Evolutionary conservation across 2,113 vertebrate species (phyloP).

Genomic region (Rhinoderma darwinii): DNA sequence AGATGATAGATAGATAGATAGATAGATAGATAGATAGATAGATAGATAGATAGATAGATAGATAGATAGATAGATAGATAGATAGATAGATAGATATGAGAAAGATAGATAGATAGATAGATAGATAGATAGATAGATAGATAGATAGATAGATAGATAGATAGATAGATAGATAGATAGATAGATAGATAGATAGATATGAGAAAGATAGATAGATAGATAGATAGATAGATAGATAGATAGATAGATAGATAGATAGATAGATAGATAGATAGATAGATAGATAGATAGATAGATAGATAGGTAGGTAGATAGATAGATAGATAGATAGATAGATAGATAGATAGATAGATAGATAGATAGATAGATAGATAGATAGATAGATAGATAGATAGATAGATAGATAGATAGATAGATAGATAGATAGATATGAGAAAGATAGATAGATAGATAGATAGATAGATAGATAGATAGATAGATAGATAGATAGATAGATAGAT

Average conservation of each 20-base stretch:
- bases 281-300: slow-evolving; percentile 12
- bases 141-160: slow-evolving; percentile 8
- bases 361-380: not conserved
- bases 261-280: slow-evolving; percentile 22
- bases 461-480: not conserved
- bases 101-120: too few relatives aligned
- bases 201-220: slow-evolving; percentile 1
- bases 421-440: not conserved
- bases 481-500: slow-evolving; percentile 1
- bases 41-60: too few relatives aligned
- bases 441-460: slow-evolving; percentile 13
- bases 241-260: not conserved
- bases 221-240: too few relatives aligned
- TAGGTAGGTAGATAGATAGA: slow-evolving; percentile 16
- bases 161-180: slow-evolving; percentile 1
- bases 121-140: too few relatives aligned
- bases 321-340: not conserved
- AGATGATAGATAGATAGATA: too few relatives aligned
- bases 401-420: not conserved
- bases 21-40: too few relatives aligned
- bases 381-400: slow-evolving; percentile 16
- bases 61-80: too few relatives aligned
- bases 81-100: too few relatives aligned
- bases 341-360: slow-evolving; percentile 9
- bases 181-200: slow-evolving; percentile 7